Conservation (phyloP, 92 coral and sea anemone genomes). For the Porites divaricata region DNA sequence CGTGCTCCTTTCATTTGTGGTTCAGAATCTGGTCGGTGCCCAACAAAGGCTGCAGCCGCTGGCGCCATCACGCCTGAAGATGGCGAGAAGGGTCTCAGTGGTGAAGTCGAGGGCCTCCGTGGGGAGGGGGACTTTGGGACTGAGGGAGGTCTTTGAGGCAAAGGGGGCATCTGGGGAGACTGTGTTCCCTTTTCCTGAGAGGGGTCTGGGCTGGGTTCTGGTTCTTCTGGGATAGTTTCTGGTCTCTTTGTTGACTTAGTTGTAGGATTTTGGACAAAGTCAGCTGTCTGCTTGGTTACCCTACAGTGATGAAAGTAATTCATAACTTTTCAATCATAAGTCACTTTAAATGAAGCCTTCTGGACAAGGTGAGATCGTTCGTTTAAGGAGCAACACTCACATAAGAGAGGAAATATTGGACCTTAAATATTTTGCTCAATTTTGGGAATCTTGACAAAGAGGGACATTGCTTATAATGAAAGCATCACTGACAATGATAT, state of each 20-base stretch:
- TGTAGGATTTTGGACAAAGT: constrained; percentile 26
- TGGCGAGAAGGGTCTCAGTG: constrained; percentile 29
- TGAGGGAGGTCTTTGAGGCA: constrained; percentile 59
- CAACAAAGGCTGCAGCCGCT: constrained; percentile 17
- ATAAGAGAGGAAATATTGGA: too few species aligned
- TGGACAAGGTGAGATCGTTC: not conserved
- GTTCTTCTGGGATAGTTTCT: constrained; percentile 68
- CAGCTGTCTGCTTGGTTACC: constrained; percentile 17
- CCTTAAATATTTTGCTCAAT: too few species aligned
- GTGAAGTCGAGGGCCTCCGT: constrained; percentile 35
- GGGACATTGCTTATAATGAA: too few species aligned
- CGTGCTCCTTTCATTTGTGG: constrained; percentile 39
- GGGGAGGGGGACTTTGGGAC: constrained; percentile 15
- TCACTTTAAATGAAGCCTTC: not conserved
- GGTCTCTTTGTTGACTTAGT: constrained; percentile 40
- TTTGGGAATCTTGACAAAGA: too few species aligned
- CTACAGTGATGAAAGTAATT: not conserved
- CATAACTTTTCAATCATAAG: not conserved
- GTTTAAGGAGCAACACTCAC: not conserved
- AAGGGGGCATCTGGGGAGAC: constrained; percentile 32
- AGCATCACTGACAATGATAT: too few species aligned
- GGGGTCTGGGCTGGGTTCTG: constrained; percentile 16
- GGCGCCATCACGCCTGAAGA: not conserved
- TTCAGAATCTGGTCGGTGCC: constrained; percentile 64
- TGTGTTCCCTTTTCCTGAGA: constrained; percentile 33